These are phyloP conservation scores for Stenoptilia bipunctidactyla DNA, from an alignment of 2,888 invertebrate species.

Conservation along the genomic window DNA sequence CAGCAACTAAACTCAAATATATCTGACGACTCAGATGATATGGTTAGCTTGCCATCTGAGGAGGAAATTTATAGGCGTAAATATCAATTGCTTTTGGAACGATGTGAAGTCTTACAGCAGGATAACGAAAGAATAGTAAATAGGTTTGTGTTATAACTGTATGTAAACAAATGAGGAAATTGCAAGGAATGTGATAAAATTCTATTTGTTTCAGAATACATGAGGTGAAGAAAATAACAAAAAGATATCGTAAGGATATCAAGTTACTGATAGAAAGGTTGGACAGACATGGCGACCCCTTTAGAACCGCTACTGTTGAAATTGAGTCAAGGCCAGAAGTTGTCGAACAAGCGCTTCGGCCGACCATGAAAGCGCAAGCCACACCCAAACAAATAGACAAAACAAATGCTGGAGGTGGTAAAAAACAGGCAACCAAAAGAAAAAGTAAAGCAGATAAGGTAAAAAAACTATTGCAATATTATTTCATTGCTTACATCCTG, in stretches of 20 bases:
- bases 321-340: constrained; percentile 55
- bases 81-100: constrained; percentile 78
- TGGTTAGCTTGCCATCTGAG: constrained; percentile 69
- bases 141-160: constrained; percentile 50
- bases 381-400: constrained; percentile 40
- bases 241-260: constrained; percentile 76
- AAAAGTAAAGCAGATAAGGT: constrained; percentile 75
- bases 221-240: constrained; percentile 77
- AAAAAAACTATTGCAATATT: constrained; percentile 10
- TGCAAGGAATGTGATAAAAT: constrained; percentile 11
- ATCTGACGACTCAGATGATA: constrained; percentile 69
- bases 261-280: constrained; percentile 77
- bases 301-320: constrained; percentile 74
- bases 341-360: constrained; percentile 27
- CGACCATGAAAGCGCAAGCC: constrained; percentile 30
- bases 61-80: constrained; percentile 80
- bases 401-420: constrained; percentile 33
- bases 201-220: constrained; percentile 70
- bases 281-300: constrained; percentile 78
- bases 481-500: no score
- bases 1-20: constrained; percentile 65
- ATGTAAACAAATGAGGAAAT: neutral
- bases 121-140: constrained; percentile 81
- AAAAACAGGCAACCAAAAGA: constrained; percentile 61
- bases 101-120: constrained; percentile 82